Evolutionary conservation across 2,888 invertebrate genomes (phyloP).

Genomic region (Orthosia cruda): DNA sequence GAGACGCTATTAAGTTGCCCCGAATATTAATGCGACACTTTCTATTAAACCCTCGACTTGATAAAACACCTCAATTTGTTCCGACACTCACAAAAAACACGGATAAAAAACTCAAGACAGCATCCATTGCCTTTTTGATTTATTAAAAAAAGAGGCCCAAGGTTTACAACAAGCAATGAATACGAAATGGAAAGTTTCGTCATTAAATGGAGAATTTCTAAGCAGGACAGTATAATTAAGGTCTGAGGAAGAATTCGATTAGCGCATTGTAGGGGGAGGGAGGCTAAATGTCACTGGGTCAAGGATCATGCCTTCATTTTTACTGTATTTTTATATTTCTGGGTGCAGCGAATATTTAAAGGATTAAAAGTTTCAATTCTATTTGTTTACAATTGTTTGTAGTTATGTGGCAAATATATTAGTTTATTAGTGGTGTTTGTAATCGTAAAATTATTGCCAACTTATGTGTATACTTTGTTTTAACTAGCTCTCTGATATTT

Average conservation of each 20-base stretch:
- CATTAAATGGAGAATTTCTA: conserved; percentile 53
- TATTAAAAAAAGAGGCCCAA: conserved; percentile 32
- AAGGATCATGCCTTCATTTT: conserved; percentile 41
- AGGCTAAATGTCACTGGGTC: conserved; percentile 59
- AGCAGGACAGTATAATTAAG: conserved; percentile 62
- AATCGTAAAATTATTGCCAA: too few species aligned
- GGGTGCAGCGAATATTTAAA: conserved; percentile 9
- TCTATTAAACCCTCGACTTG: conserved; percentile 34
- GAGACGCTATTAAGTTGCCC: conserved; percentile 30
- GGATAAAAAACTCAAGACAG: conserved; percentile 14
- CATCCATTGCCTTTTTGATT: conserved; percentile 43
- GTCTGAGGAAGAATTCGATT: conserved; percentile 66
- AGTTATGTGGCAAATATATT: too few species aligned
- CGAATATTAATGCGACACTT: conserved; percentile 50
- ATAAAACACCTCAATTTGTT: conserved; percentile 46
- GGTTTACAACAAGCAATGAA: conserved; percentile 62
- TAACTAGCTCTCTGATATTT: too few species aligned
- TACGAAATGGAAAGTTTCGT: conserved; percentile 45
- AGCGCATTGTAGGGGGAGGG: conserved; percentile 30
- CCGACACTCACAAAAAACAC: conserved; percentile 25
- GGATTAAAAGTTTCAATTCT: not conserved
- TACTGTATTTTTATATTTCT: conserved; percentile 24
- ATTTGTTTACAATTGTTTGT: not conserved
- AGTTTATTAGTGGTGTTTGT: too few species aligned
- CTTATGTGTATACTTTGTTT: too few species aligned